Evolutionary conservation across 2,113 vertebrate species (phyloP).

Genomic region (Pimephales promelas): DNA sequence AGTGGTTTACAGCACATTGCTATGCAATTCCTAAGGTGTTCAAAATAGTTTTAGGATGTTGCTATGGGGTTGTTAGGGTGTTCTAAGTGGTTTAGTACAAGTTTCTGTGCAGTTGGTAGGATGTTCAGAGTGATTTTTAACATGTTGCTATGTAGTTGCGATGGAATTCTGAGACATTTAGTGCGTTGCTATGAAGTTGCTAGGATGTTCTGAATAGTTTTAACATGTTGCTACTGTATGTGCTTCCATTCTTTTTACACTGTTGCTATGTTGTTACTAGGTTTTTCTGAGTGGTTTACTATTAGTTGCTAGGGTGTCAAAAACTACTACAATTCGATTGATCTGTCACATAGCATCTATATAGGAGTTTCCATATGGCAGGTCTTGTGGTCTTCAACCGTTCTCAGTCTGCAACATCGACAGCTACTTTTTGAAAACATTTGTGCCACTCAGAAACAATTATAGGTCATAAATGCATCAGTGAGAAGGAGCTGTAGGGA

Average conservation of each 20-base stretch:
- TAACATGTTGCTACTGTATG: neutral
- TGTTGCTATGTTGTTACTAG: neutral
- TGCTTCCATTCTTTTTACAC: neutral
- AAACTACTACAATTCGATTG: neutral
- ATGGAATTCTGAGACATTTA: too few species aligned
- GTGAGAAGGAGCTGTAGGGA: neutral
- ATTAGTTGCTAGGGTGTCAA: neutral
- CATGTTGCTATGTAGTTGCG: neutral
- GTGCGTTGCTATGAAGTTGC: neutral
- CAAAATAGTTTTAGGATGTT: neutral
- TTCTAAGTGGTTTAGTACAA: too few species aligned
- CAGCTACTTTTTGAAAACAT: constrained; percentile 24
- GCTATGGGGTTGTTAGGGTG: neutral
- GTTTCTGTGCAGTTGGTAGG: neutral
- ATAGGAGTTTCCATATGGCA: neutral
- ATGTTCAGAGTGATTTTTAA: neutral
- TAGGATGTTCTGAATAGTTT: neutral
- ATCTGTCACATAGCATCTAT: neutral
- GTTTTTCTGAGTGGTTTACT: neutral
- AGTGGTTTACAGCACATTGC: too few species aligned
- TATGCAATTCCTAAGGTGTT: neutral
- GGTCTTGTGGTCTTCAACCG: neutral
- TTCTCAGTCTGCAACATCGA: neutral
- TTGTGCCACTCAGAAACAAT: constrained; percentile 20
- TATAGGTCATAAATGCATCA: constrained; percentile 29